A percentile compares a stretch with the other conserved stretches of the same genome.
Evolutionary conservation across 2,113 vertebrate genomes (phyloP).

Genomic region (Rhinopomastus cyanomelas): DNA sequence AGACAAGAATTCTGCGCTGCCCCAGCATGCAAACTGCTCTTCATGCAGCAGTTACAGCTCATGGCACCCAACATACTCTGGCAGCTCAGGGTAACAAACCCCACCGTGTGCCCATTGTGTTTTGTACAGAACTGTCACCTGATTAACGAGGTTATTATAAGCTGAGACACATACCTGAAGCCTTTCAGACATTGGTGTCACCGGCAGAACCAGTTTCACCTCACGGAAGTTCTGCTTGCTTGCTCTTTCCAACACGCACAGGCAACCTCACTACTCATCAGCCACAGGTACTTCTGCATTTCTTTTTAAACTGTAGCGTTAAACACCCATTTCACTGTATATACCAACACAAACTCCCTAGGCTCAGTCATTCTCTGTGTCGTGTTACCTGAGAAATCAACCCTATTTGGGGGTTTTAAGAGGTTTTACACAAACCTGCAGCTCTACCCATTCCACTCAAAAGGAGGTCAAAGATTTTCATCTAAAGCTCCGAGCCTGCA

Average conservation of each 20-base stretch:
- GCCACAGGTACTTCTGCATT: background rate
- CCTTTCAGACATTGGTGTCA: background rate
- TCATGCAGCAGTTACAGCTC: background rate
- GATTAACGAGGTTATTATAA: rapidly evolving
- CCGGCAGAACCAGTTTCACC: background rate
- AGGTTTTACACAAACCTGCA: background rate
- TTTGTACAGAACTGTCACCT: background rate
- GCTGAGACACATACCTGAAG: background rate
- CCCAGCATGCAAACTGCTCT: no score
- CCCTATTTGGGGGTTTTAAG: rapidly evolving
- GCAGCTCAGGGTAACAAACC: background rate
- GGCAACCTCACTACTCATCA: rapidly evolving
- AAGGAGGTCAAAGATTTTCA: background rate
- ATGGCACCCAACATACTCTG: no score
- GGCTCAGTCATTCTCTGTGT: background rate
- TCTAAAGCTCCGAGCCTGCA: background rate
- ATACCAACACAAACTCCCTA: background rate
- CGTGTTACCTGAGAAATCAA: background rate
- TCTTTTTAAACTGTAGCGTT: background rate
- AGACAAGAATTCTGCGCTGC: background rate
- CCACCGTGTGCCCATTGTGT: rapidly evolving
- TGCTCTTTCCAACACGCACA: background rate
- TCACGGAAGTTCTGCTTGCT: background rate
- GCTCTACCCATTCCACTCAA: background rate
- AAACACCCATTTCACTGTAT: rapidly evolving